A percentile compares a stretch with the other conserved stretches of the same genome.
phyloP scores from a whole-genome alignment of 1,140 invertebrate genomes.

The Tetramorium simillimum region DNA sequence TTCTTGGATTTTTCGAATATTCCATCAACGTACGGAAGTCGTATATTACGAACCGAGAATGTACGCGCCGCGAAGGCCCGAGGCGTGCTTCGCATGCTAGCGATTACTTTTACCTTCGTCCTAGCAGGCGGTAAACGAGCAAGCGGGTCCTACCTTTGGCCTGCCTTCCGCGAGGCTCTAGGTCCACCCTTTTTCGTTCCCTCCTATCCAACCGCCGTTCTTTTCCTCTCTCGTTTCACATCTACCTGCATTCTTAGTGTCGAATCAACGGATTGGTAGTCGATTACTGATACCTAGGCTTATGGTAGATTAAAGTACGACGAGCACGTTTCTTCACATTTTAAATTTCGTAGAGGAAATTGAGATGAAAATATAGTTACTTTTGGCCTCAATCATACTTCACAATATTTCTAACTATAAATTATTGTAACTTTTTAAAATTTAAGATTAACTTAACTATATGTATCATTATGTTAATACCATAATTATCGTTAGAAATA shows the following conservation, averaged over 20 bases:
- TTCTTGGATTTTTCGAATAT: constrained; percentile 81
- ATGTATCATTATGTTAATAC: no score
- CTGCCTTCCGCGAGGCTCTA: constrained; percentile 27
- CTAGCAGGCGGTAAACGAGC: constrained; percentile 54
- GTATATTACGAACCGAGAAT: constrained; percentile 79
- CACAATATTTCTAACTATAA: no score
- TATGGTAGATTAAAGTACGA: not conserved
- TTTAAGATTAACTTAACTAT: no score
- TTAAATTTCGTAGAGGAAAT: not conserved
- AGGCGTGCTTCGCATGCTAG: constrained; percentile 81
- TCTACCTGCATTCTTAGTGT: constrained; percentile 65
- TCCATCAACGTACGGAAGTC: constrained; percentile 82
- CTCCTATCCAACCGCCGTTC: constrained; percentile 51
- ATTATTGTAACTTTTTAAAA: no score
- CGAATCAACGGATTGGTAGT: constrained; percentile 56
- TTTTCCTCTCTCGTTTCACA: constrained; percentile 61
- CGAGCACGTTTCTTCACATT: not conserved
- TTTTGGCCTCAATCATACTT: no score
- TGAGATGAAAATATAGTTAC: no score
- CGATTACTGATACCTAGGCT: not conserved
- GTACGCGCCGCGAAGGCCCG: constrained; percentile 60
- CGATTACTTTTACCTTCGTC: constrained; percentile 75
- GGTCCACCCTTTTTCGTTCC: constrained; percentile 40
- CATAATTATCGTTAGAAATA: no score
- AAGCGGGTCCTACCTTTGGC: constrained; percentile 53